phyloP scores from a whole-genome alignment of 2,113 vertebrate species.

The Pseudorasbora parva region DNA sequence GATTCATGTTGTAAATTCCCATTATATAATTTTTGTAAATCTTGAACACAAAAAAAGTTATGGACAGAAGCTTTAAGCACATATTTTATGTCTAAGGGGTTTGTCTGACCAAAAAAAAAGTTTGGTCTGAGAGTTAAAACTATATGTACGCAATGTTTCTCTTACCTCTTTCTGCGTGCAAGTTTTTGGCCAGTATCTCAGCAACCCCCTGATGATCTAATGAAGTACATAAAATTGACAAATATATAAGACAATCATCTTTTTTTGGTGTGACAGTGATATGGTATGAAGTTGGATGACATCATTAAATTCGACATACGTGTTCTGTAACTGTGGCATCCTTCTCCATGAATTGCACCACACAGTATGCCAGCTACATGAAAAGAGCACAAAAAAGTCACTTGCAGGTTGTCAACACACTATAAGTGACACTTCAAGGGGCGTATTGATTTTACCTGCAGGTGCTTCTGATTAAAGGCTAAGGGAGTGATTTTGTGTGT shows the following conservation, averaged over 20 bases:
- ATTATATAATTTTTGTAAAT: no score
- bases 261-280: not conserved
- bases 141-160: not conserved
- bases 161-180: constrained; percentile 94
- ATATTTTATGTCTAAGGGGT: not conserved
- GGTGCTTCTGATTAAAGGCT: constrained; percentile 8
- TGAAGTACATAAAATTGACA: constrained; percentile 24
- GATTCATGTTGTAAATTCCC: no score
- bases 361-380: constrained; percentile 88
- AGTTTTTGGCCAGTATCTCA: constrained; percentile 95
- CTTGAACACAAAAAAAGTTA: no score
- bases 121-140: not conserved
- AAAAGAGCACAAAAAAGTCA: constrained; percentile 23
- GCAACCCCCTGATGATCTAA: constrained; percentile 88
- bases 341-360: constrained; percentile 93
- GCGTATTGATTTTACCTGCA: constrained; percentile 10
- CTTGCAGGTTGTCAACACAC: not conserved
- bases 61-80: no score
- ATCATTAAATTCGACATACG: constrained; percentile 73
- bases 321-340: constrained; percentile 90
- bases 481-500: no score
- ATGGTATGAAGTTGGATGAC: not conserved
- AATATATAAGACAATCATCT: not conserved
- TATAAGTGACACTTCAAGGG: constrained; percentile 2
- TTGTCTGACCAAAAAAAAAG: not conserved